Evolutionary conservation across 2,888 invertebrate genomes (phyloP), one percentile per base, ranked within the genome.

Genomic region (Amorpha juglandis): DNA sequence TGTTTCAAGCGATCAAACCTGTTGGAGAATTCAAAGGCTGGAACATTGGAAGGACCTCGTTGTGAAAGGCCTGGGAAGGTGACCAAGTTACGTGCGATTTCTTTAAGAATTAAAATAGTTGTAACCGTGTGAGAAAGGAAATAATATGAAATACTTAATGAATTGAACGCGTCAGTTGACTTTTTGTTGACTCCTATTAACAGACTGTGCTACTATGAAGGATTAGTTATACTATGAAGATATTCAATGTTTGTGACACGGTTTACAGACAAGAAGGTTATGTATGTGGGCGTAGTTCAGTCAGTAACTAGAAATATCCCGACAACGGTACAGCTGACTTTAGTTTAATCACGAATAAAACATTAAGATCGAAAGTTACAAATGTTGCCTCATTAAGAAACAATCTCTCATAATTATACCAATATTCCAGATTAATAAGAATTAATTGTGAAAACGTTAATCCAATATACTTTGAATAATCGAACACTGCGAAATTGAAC

Each of bases 21-120:
- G 85, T 79, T 73, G 78, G 76, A 88, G 87, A 88, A 90, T 90
- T 86, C 78, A 74, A 77, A 83, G 84, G 84, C 84, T 80, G 81
- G 50, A 33, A 55, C 42, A 45, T 52, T 64, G 86, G 45, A 27
- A 42, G 63, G 50, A 64, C 19, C n/a, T 64, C 12, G 35, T 87
- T 76, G 82, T 84, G 86, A 85, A 87, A 85, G 83, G 77, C 79
- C 78, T 84, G 68, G 27, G 69, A 69, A 73, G 51, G 52, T 53
- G 42, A 53, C 52, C n/a, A 33, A 47, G 19, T 47, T 47, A 55
- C 64, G 64, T 64, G 42, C 47, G 16, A 27, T 45, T 45, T 12
- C 12, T 42, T 42, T 58, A 11, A 16, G 55, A 6, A 58, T 19
- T 19, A 11, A 6, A 19, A 33, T 53, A 38, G 53, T 14, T n/a